phyloP scores from a whole-genome alignment of 1,140 invertebrate genomes.

The Zaprionus taronus region DNA sequence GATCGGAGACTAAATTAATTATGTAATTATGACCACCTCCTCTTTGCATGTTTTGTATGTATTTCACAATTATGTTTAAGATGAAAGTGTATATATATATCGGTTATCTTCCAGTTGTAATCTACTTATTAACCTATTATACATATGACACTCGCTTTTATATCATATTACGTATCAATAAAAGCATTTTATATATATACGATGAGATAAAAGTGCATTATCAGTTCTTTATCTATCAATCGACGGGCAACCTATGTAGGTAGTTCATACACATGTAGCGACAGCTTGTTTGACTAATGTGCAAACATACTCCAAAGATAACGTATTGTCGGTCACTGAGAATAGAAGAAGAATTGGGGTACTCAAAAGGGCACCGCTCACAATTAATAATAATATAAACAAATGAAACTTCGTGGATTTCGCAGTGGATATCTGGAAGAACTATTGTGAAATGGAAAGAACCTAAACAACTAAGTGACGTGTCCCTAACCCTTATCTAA shows the following conservation, averaged over 20 bases:
- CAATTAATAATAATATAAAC: neutral
- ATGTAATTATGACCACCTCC: slow-evolving; percentile 36
- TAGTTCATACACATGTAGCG: neutral
- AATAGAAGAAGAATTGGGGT: neutral
- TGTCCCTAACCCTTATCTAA: neutral
- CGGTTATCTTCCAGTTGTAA: slow-evolving; percentile 68
- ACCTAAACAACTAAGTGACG: neutral
- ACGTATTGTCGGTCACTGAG: neutral
- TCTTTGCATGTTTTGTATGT: slow-evolving; percentile 46
- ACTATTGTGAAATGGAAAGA: too few relatives aligned
- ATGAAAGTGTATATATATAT: slow-evolving; percentile 63
- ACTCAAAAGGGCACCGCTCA: neutral
- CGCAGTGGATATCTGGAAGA: neutral
- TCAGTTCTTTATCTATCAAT: slow-evolving; percentile 2
- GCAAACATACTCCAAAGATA: neutral
- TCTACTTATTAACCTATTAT: slow-evolving; percentile 29
- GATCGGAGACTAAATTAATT: slow-evolving; percentile 21
- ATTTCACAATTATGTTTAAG: slow-evolving; percentile 63
- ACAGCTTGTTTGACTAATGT: neutral
- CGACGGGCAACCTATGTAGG: neutral
- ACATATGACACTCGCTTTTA: slow-evolving; percentile 51
- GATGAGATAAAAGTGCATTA: neutral
- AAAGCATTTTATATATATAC: slow-evolving; percentile 3
- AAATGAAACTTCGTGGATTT: neutral
- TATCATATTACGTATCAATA: slow-evolving; percentile 48